Percentiles rank a stretch among this genome's conserved stretches.
Evolutionary conservation across 2,888 invertebrate species (phyloP).

Genomic region (Formica aserva): DNA sequence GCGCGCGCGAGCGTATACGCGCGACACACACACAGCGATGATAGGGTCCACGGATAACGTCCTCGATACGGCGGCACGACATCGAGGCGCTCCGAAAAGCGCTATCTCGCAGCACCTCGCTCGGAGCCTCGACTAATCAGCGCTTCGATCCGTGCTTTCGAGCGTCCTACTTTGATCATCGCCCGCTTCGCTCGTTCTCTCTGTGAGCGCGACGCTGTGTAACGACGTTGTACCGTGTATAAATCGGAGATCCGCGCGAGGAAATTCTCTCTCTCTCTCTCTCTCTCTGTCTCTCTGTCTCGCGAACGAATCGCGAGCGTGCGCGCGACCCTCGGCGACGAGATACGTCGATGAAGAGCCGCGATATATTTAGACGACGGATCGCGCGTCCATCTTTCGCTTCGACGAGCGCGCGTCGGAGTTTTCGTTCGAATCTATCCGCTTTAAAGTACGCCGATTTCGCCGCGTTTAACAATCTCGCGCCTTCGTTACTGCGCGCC

Average conservation of each 20-base stretch:
- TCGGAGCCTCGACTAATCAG: slow-evolving; percentile 72
- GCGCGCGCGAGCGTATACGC: too few species aligned
- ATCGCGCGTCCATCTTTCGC: slow-evolving; percentile 37
- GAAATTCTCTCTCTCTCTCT: neutral
- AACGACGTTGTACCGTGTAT: slow-evolving; percentile 51
- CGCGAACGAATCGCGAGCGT: slow-evolving; percentile 43
- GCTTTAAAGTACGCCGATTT: slow-evolving; percentile 61
- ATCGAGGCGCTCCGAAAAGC: slow-evolving; percentile 80
- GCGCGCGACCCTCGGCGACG: slow-evolving; percentile 19
- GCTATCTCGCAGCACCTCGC: slow-evolving; percentile 77
- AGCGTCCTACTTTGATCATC: slow-evolving; percentile 75
- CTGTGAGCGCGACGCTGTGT: slow-evolving; percentile 51
- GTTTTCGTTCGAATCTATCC: slow-evolving; percentile 40
- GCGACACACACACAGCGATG: slow-evolving; percentile 45
- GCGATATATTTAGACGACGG: slow-evolving; percentile 49
- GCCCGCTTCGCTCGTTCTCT: slow-evolving; percentile 41
- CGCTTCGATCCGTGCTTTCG: slow-evolving; percentile 76
- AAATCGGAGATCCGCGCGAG: slow-evolving; percentile 37
- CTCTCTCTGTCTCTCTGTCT: neutral
- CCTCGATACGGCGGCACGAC: slow-evolving; percentile 78
- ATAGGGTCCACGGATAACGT: slow-evolving; percentile 81
- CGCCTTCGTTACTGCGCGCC: slow-evolving; percentile 53
- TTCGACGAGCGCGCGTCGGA: slow-evolving; percentile 5
- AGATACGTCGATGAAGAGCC: slow-evolving; percentile 53
- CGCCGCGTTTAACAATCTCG: slow-evolving; percentile 53